These are phyloP conservation scores for Bimastos eiseni DNA, from an alignment of 2,888 invertebrate species.

Conservation along the genomic window DNA sequence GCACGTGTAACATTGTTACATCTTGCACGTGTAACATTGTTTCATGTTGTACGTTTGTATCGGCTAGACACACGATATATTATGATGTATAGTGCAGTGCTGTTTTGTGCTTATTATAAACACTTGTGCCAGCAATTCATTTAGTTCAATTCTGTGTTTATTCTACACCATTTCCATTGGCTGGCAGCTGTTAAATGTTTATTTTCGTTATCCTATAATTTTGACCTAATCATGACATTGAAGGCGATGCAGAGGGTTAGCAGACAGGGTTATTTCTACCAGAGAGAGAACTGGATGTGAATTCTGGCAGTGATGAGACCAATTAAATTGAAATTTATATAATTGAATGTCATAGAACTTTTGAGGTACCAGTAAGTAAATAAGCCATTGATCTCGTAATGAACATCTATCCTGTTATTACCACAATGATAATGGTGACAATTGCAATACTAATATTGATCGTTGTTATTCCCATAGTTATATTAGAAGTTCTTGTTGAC, in stretches of 20 bases:
- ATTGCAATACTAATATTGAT: background rate
- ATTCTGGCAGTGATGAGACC: background rate
- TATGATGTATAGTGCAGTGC: background rate
- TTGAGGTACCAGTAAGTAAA: background rate
- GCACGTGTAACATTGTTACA: too few relatives aligned
- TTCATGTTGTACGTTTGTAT: background rate
- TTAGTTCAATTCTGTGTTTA: background rate
- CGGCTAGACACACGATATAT: background rate
- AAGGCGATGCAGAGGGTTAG: background rate
- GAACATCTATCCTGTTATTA: background rate
- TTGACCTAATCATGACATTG: background rate
- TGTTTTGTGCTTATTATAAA: background rate
- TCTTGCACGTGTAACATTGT: background rate
- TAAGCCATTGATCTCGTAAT: too few relatives aligned
- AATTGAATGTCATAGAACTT: background rate
- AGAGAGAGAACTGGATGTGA: background rate
- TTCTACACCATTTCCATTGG: background rate
- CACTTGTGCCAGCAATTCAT: background rate
- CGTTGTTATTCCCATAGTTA: background rate
- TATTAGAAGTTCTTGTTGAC: background rate
- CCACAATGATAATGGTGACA: background rate
- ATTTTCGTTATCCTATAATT: background rate
- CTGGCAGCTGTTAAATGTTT: background rate
- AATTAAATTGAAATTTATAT: background rate
- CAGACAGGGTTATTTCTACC: background rate